Base-by-base conservation (phyloP, 37 sponge, comb jelly and placozoan species). In the Bolinopsis microptera region DNA sequence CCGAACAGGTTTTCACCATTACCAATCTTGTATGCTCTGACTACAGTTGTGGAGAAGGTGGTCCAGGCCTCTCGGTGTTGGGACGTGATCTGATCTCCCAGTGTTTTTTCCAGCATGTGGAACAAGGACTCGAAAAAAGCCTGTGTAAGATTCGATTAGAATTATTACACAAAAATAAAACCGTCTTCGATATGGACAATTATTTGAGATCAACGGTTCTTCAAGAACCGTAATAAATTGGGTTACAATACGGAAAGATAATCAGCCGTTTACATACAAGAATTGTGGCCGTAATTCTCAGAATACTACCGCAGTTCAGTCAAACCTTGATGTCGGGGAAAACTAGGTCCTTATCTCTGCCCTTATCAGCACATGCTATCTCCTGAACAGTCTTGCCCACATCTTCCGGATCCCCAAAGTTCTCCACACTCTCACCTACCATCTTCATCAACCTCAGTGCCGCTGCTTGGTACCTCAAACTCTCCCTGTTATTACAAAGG, bases 41-140 rank as follows among this genome's bases (percentile, higher is more conserved):
- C 36, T 8, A 86, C n/a, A 23, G 90, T 40, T 2, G 90, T 86
- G 3, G 90, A 86, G 90, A 39, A 86, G 41, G 36, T 33, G 48
- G 90, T 86, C 90, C 90, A 86, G 48, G 90, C 90, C 61, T 86
- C 90, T 38, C 35, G 38, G 90, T 86, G 90, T 30, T 86, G 90
- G 41, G 90, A 18, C 2, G 90, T 86, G n/a, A 86, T 40, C n/a
- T 86, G 90, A 8, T 86, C 90, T 22, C 90, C 90, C 30, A 86
- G 30, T 5, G 90, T 41, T 0, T n/a, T 5, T 9, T 86, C 90
- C 90, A 86, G 32, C 41, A 41, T 86, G 90, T 39, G 31, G 61
- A 40, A 86, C 30, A 86, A 48, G 39, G 90, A 86, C 90, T 86
- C 36, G 61, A 86, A 86, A 27, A 86, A 86, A 1, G 39, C 80